Evolutionary conservation across 2,113 vertebrate species (phyloP).

Genomic region (Xenopus laevis): DNA sequence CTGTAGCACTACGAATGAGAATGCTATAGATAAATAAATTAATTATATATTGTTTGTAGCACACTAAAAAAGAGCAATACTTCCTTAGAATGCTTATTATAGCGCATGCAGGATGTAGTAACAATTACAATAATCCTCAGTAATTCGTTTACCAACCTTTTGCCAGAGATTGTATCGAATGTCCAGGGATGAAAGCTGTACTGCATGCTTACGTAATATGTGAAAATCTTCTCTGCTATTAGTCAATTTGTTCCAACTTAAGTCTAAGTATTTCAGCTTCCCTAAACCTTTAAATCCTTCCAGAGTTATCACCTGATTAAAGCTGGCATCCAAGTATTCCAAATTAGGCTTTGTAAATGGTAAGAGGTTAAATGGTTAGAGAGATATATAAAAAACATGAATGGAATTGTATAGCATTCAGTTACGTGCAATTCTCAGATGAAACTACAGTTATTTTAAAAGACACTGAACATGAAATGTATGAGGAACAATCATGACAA

Average conservation of each 20-base stretch:
- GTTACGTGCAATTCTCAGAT: too few species aligned
- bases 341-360: slow-evolving; percentile 56
- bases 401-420: too few species aligned
- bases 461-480: too few species aligned
- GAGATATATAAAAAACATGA: neutral
- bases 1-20: too few species aligned
- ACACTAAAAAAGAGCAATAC: too few species aligned
- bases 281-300: slow-evolving; percentile 66
- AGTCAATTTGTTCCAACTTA: slow-evolving; percentile 77
- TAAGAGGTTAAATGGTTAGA: neutral
- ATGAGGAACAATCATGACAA: too few species aligned
- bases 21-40: too few species aligned
- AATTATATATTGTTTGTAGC: too few species aligned
- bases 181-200: slow-evolving; percentile 62
- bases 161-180: slow-evolving; percentile 73
- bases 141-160: slow-evolving; percentile 48
- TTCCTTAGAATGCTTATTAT: too few species aligned
- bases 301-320: slow-evolving; percentile 68
- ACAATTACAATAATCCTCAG: too few species aligned
- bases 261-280: slow-evolving; percentile 70
- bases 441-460: too few species aligned
- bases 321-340: slow-evolving; percentile 75
- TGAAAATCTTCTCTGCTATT: slow-evolving; percentile 61
- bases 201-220: slow-evolving; percentile 66
- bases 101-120: too few species aligned